These are phyloP conservation scores for Agonopterix subpropinquella DNA, from an alignment of 2,888 invertebrate species.

Conservation along the genomic window DNA sequence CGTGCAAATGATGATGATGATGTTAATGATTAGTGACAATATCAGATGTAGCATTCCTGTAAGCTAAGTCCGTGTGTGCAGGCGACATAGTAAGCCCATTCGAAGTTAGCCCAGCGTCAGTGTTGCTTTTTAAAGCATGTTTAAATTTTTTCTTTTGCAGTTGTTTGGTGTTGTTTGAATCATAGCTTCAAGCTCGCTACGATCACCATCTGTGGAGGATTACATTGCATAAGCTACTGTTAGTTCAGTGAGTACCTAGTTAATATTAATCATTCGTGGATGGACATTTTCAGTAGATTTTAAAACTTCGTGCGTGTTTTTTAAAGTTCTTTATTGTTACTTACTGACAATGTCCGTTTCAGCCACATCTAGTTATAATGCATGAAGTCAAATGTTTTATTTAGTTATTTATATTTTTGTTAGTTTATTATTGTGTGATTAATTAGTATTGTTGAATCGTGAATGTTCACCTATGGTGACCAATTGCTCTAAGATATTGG, in stretches of 20 bases:
- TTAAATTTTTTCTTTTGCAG: constrained; percentile 77
- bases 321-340: neutral
- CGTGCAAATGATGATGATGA: constrained; percentile 55
- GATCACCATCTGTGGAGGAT: constrained; percentile 77
- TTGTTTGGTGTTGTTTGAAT: constrained; percentile 77
- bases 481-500: no score
- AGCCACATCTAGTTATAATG: constrained; percentile 22
- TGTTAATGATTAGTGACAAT: constrained; percentile 41
- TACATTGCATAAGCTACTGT: constrained; percentile 70
- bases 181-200: constrained; percentile 76
- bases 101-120: constrained; percentile 54
- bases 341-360: constrained; percentile 25
- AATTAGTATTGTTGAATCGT: neutral
- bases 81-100: constrained; percentile 70
- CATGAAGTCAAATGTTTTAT: constrained; percentile 15
- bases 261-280: constrained; percentile 10
- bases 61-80: constrained; percentile 69
- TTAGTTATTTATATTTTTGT: constrained; percentile 2
- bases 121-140: constrained; percentile 73
- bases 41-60: constrained; percentile 57
- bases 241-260: constrained; percentile 48
- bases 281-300: constrained; percentile 7
- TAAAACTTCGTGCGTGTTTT: neutral
- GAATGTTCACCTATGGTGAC: neutral
- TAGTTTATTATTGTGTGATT: constrained; percentile 6